Evolutionary conservation across 2,113 vertebrate species (phyloP).

Genomic region (Balaeniceps rex): DNA sequence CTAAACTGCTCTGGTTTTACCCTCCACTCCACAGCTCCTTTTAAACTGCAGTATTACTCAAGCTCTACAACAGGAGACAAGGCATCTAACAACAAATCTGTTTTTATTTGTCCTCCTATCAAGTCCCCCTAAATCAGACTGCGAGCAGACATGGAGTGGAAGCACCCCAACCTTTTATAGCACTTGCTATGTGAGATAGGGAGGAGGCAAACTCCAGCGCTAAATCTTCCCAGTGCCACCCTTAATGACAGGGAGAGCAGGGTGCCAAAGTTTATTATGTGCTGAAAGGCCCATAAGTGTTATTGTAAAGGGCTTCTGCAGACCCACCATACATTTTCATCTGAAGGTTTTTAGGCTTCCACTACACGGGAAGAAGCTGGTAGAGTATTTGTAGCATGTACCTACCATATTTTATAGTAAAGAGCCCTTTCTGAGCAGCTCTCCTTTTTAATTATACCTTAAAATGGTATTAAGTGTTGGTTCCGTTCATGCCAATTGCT

Average conservation of each 20-base stretch:
- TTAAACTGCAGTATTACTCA: conserved; percentile 47
- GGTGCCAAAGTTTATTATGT: conserved; percentile 31
- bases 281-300: conserved; percentile 50
- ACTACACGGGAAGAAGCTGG: neutral
- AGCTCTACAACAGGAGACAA: conserved; percentile 9
- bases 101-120: conserved; percentile 45
- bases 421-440: conserved; percentile 40
- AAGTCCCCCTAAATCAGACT: conserved; percentile 31
- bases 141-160: neutral
- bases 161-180: conserved; percentile 20
- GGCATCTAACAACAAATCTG: conserved; percentile 17
- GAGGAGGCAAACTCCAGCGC: neutral
- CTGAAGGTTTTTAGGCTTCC: conserved; percentile 38
- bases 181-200: neutral
- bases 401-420: conserved; percentile 51
- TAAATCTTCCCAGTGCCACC: conserved; percentile 48
- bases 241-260: conserved; percentile 31
- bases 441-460: conserved; percentile 66
- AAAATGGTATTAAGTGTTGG: conserved; percentile 57
- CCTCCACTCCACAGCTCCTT: neutral
- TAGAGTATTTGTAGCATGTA: conserved; percentile 19
- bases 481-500: conserved; percentile 52
- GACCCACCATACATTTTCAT: conserved; percentile 48
- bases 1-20: neutral
- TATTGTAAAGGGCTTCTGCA: conserved; percentile 48